Percentiles rank a stretch among this genome's conserved stretches.
Conservation (phyloP, 1,140 invertebrate species). For the Eurytemora carolleeae region DNA sequence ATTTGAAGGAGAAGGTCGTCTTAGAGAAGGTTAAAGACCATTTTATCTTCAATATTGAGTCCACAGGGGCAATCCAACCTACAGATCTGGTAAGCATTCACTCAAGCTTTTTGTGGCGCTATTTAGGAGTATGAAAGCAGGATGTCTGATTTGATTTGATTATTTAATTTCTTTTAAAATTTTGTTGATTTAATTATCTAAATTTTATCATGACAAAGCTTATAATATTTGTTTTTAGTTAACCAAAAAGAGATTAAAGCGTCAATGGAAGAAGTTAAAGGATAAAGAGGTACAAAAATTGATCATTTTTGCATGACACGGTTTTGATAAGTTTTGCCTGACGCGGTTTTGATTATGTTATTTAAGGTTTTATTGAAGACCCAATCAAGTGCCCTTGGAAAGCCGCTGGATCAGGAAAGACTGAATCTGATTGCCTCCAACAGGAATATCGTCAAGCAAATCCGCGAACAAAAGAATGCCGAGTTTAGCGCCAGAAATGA, state of each 20-base stretch:
- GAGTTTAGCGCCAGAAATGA: background rate
- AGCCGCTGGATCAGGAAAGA: background rate
- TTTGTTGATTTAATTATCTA: too few relatives aligned
- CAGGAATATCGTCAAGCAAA: background rate
- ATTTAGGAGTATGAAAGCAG: too few relatives aligned
- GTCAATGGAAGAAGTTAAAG: background rate
- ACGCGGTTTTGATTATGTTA: too few relatives aligned
- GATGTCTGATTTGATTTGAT: too few relatives aligned
- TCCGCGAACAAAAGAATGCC: background rate
- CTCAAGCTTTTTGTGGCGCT: background rate
- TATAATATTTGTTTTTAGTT: background rate
- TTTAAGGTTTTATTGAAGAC: background rate
- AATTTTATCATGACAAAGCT: too few relatives aligned
- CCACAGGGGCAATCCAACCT: constrained; percentile 3
- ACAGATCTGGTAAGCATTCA: background rate
- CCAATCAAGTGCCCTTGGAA: background rate
- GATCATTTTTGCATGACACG: too few relatives aligned
- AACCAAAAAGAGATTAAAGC: background rate
- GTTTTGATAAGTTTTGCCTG: too few relatives aligned
- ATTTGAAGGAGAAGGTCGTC: constrained; percentile 62
- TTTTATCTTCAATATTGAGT: constrained; percentile 57
- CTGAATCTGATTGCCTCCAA: background rate
- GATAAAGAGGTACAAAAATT: background rate
- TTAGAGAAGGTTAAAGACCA: constrained; percentile 64
- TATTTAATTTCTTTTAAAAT: too few relatives aligned